Conservation (phyloP, 2,113 vertebrate genomes). For the Poeciliopsis turrubarensis region DNA sequence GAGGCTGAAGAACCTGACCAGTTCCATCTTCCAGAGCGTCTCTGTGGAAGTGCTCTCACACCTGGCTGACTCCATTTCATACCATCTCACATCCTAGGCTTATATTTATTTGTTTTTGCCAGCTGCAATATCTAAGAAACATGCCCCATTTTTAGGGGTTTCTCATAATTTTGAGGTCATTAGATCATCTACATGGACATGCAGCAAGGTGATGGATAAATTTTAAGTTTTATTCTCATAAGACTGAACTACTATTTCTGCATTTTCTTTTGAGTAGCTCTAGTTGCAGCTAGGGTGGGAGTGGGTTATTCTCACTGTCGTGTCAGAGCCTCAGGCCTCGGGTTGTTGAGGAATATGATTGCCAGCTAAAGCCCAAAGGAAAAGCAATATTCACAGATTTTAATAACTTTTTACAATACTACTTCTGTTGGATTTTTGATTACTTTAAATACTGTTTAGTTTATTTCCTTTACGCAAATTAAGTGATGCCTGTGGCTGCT, state of each 20-base stretch:
- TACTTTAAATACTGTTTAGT: not conserved
- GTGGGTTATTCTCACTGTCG: not conserved
- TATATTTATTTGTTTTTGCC: slow-evolving; percentile 6
- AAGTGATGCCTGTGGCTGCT: too few relatives aligned
- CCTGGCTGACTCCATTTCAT: slow-evolving; percentile 36
- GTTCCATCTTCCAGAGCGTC: slow-evolving; percentile 23
- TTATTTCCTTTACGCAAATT: not conserved
- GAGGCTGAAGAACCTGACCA: slow-evolving; percentile 11
- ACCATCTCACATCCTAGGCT: not conserved
- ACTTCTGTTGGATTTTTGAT: slow-evolving; percentile 41
- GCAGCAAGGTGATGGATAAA: not conserved
- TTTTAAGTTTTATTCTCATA: not conserved
- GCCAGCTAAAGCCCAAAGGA: slow-evolving; percentile 33
- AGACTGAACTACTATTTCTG: not conserved
- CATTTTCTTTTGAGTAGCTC: slow-evolving; percentile 6
- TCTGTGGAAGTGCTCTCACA: slow-evolving; percentile 19
- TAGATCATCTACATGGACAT: not conserved
- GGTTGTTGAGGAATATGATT: slow-evolving; percentile 52
- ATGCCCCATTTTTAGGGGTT: not conserved
- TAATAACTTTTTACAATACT: too few relatives aligned
- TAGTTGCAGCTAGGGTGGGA: slow-evolving; percentile 1
- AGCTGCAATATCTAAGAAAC: slow-evolving; percentile 10
- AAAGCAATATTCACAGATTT: slow-evolving; percentile 26
- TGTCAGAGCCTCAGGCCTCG: slow-evolving; percentile 21
- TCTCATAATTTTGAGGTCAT: not conserved